phyloP scores from a whole-genome alignment of 1,140 invertebrate species.

The Drosophila suzukii region DNA sequence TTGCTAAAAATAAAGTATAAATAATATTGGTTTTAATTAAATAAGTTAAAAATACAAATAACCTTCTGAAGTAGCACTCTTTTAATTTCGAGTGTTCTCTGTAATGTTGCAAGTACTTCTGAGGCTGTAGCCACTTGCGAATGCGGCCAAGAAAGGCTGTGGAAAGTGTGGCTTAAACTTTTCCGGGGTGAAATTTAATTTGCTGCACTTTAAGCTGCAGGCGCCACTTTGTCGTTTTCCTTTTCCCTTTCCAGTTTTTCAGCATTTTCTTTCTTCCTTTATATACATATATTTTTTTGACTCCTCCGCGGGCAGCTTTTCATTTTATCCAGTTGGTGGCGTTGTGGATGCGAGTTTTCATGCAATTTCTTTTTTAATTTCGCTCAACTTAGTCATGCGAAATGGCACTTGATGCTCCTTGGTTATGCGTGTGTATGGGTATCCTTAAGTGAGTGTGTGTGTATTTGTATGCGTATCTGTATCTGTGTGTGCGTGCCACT shows the following conservation, averaged over 20 bases:
- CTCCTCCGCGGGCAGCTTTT: conserved; percentile 34
- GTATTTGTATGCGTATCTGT: conserved; percentile 4
- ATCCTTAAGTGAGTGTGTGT: conserved; percentile 15
- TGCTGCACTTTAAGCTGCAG: conserved; percentile 68
- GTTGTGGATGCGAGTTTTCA: conserved; percentile 40
- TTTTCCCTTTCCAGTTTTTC: not conserved
- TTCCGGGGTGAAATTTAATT: conserved; percentile 59
- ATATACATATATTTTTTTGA: conserved; percentile 15
- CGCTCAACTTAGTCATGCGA: conserved; percentile 71
- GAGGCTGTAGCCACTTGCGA: conserved; percentile 19
- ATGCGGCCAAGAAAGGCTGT: conserved; percentile 24
- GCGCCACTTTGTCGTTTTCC: conserved; percentile 5
- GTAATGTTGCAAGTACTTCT: not conserved
- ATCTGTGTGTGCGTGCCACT: conserved; percentile 28
- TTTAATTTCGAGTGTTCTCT: conserved; percentile 3
- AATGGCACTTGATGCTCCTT: conserved; percentile 76
- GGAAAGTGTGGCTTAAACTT: conserved; percentile 25
- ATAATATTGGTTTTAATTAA: too few species aligned
- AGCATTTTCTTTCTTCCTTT: conserved; percentile 13
- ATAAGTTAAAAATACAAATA: not conserved
- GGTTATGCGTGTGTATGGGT: conserved; percentile 29
- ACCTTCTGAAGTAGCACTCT: not conserved
- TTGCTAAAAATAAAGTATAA: too few species aligned
- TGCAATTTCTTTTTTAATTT: conserved; percentile 78
- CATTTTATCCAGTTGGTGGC: conserved; percentile 41